A percentile compares a stretch with the other conserved stretches of the same genome.
Evolutionary conservation across 2,888 invertebrate species (phyloP).

Genomic region (Copidosoma aretas): DNA sequence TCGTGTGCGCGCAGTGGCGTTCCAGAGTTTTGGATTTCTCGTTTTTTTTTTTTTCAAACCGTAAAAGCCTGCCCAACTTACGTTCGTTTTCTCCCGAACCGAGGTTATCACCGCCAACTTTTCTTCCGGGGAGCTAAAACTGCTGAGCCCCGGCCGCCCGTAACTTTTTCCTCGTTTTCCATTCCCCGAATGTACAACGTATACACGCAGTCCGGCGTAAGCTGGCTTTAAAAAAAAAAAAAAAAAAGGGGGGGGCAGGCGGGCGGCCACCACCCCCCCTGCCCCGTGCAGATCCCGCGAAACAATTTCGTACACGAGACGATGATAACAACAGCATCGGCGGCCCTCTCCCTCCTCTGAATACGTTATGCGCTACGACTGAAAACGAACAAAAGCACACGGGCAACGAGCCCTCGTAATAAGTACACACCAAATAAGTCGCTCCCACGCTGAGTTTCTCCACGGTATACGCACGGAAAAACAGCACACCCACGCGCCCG

Average conservation of each 20-base stretch:
- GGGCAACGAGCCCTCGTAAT: neutral
- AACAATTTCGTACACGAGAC: conserved; percentile 23
- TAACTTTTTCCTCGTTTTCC: conserved; percentile 3
- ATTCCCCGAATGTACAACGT: neutral
- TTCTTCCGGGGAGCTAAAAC: neutral
- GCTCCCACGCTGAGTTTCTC: no score
- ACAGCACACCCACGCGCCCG: neutral
- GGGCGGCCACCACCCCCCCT: conserved; percentile 4
- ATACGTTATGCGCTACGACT: neutral
- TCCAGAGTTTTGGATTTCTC: neutral
- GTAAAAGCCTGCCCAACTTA: no score
- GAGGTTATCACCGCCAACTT: neutral
- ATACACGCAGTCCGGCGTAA: conserved; percentile 14
- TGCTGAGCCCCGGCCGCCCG: neutral
- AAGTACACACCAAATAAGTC: no score
- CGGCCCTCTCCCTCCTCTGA: neutral
- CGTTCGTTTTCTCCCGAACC: neutral
- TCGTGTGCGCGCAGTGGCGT: no score
- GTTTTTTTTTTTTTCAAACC: neutral
- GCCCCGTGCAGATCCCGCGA: conserved; percentile 24
- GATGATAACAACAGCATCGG: neutral
- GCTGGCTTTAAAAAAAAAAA: conserved; percentile 17
- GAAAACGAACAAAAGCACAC: neutral
- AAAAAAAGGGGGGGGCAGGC: no score
- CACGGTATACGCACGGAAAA: neutral